Evolutionary conservation across 2,113 vertebrate genomes (phyloP).

Genomic region (Beaufortia kweichowensis): DNA sequence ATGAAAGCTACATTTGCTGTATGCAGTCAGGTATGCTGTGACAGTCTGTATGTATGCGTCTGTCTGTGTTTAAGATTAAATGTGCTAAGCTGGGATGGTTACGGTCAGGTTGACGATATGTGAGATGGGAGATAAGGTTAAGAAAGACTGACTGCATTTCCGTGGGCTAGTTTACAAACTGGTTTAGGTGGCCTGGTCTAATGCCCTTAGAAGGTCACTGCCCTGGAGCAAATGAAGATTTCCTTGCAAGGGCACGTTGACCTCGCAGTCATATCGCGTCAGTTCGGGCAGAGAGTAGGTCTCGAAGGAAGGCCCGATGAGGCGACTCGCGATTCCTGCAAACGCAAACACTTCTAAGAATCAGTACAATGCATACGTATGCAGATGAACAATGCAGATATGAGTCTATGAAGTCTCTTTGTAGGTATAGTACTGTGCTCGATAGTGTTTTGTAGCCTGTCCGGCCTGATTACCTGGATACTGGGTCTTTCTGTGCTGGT

Average conservation of each 20-base stretch:
- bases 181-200: constrained; percentile 89
- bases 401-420: constrained; percentile 73
- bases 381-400: not conserved
- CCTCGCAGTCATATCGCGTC: constrained; percentile 98
- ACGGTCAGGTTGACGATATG: constrained; percentile 39
- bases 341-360: constrained; percentile 30
- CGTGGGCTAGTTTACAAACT: constrained; percentile 34
- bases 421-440: constrained; percentile 75
- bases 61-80: constrained; percentile 31
- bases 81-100: constrained; percentile 11
- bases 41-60: not conserved
- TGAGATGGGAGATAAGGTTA: constrained; percentile 40
- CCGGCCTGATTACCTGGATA: constrained; percentile 63
- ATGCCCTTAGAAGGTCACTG: constrained; percentile 88
- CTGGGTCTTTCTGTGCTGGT: constrained; percentile 75
- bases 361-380: not conserved
- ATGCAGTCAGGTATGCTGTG: constrained; percentile 49
- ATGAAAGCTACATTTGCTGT: constrained; percentile 67
- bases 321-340: constrained; percentile 83
- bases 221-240: constrained; percentile 92
- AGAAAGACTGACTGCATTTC: constrained; percentile 21
- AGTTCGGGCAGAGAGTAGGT: constrained; percentile 86
- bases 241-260: constrained; percentile 89
- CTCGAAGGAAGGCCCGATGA: constrained; percentile 86
- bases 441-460: constrained; percentile 64